Evolutionary conservation across 1,140 invertebrate genomes (phyloP), one percentile per base, ranked within the genome.

Genomic region (Tetragonula clypearis): DNA sequence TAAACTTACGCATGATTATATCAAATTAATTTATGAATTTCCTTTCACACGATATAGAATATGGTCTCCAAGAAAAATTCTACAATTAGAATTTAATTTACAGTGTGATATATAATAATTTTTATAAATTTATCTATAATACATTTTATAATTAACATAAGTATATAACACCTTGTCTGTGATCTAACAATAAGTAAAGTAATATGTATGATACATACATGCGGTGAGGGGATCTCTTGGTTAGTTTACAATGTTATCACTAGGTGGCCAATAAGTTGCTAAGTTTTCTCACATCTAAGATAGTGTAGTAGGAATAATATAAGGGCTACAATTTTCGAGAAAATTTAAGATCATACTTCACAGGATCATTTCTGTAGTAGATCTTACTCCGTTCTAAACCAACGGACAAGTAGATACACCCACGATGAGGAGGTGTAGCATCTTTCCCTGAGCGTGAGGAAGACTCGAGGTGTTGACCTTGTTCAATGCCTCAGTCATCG

Each of bases 331-430:
- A 1, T 0, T 0, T n/a, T 0, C 0, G 0, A 0, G 15, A 0
- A 58, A 80, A 73, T 30, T 86, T 88, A 95, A 95, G 95, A 95
- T 94, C 94, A 94, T 95, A 94, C 95, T 95, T 95, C 94, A 94
- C 94, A 95, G 95, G 95, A 95, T 95, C 94, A 95, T 94, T 95
- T 95, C 95, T 95, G 95, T 95, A 95, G 95, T 95, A 93, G 90
- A 93, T 94, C 93, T 95, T 93, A 0, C 91, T 87, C 87, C 86
- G 41, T 49, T 49, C 41, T 91, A 91, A 90, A 88, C 90, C 90
- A 91, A 93, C 81, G 86, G 79, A 88, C 90, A 93, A 94, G 93
- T 93, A 80, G 87, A 92, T 92, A 88, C 91, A 95, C 86, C 95
- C 95, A 95, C 91, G 95, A 95, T 94, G 95, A 95, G 19, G 95